These are phyloP conservation scores for Tyria jacobaeae DNA, from an alignment of 2,888 invertebrate genomes.

Conservation along the genomic window DNA sequence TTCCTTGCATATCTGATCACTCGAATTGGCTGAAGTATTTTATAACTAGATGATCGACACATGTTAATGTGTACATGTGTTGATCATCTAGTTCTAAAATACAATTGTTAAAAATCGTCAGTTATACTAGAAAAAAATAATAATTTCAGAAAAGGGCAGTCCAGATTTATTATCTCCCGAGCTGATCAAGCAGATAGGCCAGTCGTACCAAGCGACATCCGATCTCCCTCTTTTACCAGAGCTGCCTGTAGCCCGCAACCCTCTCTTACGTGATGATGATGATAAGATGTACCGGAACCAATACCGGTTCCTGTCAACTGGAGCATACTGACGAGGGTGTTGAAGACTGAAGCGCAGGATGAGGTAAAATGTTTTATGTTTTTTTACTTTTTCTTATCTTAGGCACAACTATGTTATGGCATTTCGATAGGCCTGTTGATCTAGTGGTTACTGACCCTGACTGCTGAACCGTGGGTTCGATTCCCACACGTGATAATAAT, in stretches of 20 bases:
- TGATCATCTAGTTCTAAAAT: no score
- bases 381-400: no score
- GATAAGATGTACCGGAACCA: slow-evolving; percentile 86
- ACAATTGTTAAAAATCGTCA: no score
- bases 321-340: slow-evolving; percentile 93
- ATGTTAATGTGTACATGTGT: no score
- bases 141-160: slow-evolving; percentile 80
- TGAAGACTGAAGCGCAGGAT: slow-evolving; percentile 91
- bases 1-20: no score
- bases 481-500: no score
- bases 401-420: no score
- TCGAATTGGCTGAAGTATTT: no score
- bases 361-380: slow-evolving; percentile 74
- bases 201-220: slow-evolving; percentile 69
- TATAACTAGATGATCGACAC: no score
- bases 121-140: not conserved
- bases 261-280: slow-evolving; percentile 82
- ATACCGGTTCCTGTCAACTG: slow-evolving; percentile 91
- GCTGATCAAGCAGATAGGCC: slow-evolving; percentile 88
- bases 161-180: slow-evolving; percentile 90
- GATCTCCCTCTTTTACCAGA: slow-evolving; percentile 78
- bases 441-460: no score
- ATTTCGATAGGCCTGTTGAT: no score
- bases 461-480: no score
- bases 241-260: slow-evolving; percentile 82